Base-by-base conservation (phyloP, 2,113 vertebrate species). In the Rhineura floridana region DNA sequence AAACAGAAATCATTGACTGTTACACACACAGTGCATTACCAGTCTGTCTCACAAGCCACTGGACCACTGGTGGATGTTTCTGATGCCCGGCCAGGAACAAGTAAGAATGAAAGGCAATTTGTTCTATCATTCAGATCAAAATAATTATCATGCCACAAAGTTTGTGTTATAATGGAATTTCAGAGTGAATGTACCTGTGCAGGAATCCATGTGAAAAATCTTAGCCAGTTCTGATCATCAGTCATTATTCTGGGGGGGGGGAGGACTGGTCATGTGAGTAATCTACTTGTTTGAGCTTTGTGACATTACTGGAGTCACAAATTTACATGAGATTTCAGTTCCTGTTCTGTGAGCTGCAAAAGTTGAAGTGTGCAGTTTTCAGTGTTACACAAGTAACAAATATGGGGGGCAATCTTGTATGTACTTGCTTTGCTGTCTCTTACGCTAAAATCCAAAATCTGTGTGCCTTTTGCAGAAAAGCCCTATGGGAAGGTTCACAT, bases 1-100 rank as follows among this genome's bases (percentile, higher is more conserved):
- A 99, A 99, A 91, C 98, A 99, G 92, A 99, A 99, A 95, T 99
- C 99, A 25, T 97, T 99, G 95, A 99, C 99, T 0, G 99, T 99
- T 92, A 99, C 98, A 23, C 99, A 99, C 95, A 99, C 99, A 0
- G 98, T 99, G 84, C 99, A 99, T 90, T 99, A 99, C 96, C 99
- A 99, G 93, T 99, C 98, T 0, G 98, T 99, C 91, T 99, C 98
- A 65, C 99, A 99, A 95, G 98, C 98, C 91, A 99, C 99, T 0
- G 99, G 99, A 87, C 99, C 99, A 0, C 95, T 99, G 85, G 99
- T 99, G 95, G 99, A 99, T 30, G 99, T 99, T 90, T 99, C 99
- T 39, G 99, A 99, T 46, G 98, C 98, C 91, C 98, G 99, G 90
- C 99, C 99, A 69, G 99, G 99, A 97, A 99, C 99, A 91, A 99